Conservation (phyloP, 2,797 vertebrate species). For the Scyliorhinus canicula region DNA sequence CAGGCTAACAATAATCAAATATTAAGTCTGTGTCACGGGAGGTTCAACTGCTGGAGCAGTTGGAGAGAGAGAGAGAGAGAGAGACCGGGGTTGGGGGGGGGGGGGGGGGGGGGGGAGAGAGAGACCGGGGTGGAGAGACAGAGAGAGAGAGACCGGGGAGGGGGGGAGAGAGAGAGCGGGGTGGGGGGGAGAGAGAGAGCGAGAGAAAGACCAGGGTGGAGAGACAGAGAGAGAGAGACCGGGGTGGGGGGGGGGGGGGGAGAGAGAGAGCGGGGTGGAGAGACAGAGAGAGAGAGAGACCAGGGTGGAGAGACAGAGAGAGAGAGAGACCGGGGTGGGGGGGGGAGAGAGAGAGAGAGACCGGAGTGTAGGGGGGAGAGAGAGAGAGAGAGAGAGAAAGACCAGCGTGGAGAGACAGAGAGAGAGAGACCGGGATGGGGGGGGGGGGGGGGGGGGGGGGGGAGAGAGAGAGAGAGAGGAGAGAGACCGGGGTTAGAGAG, state of each 20-base stretch:
- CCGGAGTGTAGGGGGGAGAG: not conserved
- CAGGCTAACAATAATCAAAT: not conserved
- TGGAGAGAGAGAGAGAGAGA: not conserved
- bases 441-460: too few relatives aligned
- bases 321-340: not conserved
- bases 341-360: not conserved
- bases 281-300: not conserved
- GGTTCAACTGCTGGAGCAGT: not conserved
- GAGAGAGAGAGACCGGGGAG: not conserved
- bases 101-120: too few relatives aligned
- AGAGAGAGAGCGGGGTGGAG: not conserved
- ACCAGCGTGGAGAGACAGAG: too few relatives aligned
- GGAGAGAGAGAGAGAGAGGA: conserved; percentile 19
- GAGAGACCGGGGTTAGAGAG: too few relatives aligned
- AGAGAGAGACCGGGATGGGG: too few relatives aligned
- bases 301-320: not conserved
- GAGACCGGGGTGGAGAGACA: not conserved
- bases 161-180: not conserved
- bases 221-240: too few relatives aligned
- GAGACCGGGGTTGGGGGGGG: too few relatives aligned
- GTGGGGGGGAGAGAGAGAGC: not conserved
- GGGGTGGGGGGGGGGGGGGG: not conserved
- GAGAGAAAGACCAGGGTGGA: not conserved
- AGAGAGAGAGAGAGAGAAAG: not conserved
- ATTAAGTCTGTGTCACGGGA: not conserved